Percentiles rank a stretch among this genome's conserved stretches.
phyloP scores from a whole-genome alignment of 2,113 vertebrate species.

The Clinocottus analis region DNA sequence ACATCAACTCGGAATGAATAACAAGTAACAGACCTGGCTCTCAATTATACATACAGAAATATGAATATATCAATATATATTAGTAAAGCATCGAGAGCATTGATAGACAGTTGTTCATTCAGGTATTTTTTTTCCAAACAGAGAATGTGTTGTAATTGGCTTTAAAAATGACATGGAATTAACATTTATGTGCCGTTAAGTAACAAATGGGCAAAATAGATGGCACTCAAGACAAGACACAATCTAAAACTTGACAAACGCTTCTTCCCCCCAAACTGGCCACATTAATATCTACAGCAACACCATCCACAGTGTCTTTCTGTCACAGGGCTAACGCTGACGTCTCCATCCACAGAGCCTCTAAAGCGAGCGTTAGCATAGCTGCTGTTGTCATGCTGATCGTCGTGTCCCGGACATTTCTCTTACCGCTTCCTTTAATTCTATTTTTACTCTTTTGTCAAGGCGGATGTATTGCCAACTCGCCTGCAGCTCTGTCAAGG shows the following conservation, averaged over 20 bases:
- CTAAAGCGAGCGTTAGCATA: not conserved
- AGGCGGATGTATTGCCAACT: conserved; percentile 15
- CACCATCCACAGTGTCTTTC: not conserved
- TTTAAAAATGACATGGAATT: not conserved
- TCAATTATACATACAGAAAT: too few species aligned
- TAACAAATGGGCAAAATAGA: conserved; percentile 26
- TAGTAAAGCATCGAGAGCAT: not conserved
- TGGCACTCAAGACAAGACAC: not conserved
- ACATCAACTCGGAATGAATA: not conserved
- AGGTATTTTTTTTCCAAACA: not conserved
- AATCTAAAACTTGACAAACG: not conserved
- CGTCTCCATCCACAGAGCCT: conserved; percentile 27
- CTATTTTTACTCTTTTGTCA: conserved; percentile 65
- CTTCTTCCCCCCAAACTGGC: not conserved
- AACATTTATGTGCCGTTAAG: conserved; percentile 6
- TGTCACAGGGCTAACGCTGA: not conserved
- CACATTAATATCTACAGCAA: not conserved
- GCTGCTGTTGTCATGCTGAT: conserved; percentile 18
- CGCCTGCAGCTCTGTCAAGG: conserved; percentile 45
- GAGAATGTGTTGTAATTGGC: not conserved
- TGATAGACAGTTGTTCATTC: not conserved
- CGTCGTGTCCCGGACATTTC: conserved; percentile 28
- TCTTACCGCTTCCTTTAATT: conserved; percentile 18
- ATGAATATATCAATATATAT: not conserved
- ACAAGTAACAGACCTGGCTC: not conserved